Evolutionary conservation across 2,113 vertebrate genomes (phyloP), one percentile per base, ranked within the genome.

Genomic region (Hydrolagus affinis): DNA sequence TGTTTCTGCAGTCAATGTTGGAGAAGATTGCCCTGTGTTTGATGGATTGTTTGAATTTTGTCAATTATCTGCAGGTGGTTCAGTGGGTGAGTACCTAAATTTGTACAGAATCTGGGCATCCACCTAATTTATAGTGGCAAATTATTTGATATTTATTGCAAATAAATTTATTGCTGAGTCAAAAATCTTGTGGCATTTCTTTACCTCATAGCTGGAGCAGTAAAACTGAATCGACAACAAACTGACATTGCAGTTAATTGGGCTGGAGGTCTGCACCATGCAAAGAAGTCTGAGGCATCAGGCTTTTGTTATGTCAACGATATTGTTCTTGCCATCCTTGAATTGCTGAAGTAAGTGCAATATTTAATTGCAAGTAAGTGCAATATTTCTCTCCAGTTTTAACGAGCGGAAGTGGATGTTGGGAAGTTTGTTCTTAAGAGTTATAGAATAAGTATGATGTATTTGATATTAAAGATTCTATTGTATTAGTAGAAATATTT

Each of bases 231-330:
- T 89, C 92, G 94, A 85, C 94, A 95, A 19, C 94, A 95, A 15
- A 95, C 94, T 69, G 94, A 95, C 86, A 95, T 95, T 94, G 94
- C 94, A 88, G 93, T 95, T 88, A 95, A 95, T 83, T 95, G 94
- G 94, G 94, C 94, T 89, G 94, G 94, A 89, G 94, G 94, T 85
- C 91, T 95, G 86, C 94, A 95, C 89, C 94, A 95, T 68, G 94
- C 94, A 73, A 95, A 95, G 90, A 95, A 95, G 68, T 95, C 94
- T 0, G 94, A 95, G 86, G 94, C 94, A 1, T 95, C 94, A 74
- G 94, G 94, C 85, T 95, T 95, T 87, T 95, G 94, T 91, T 95
- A 95, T 1, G 94, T 95, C 86, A 95, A 95, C 90, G 94, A 95
- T 88, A 95, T 95, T n/a, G 94, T 95, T 32, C 94, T 95, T 88